A percentile compares a stretch with the other conserved stretches of the same genome.
Evolutionary conservation across 2,888 invertebrate species (phyloP).

Genomic region (Dolichomitus sp.): DNA sequence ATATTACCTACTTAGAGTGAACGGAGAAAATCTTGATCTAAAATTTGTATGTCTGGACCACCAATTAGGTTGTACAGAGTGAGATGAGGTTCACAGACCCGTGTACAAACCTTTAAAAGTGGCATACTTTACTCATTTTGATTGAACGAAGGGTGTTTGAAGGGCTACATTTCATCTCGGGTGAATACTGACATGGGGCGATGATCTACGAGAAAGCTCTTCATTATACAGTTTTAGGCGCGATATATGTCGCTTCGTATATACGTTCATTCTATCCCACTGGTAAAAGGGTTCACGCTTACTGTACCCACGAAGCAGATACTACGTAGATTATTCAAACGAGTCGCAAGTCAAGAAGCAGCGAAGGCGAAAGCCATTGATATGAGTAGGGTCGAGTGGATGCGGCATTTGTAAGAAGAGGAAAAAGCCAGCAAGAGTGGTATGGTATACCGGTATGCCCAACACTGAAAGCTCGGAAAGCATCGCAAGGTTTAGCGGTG

Average conservation of each 20-base stretch:
- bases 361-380: conserved; percentile 81
- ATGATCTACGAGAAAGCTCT: conserved; percentile 5
- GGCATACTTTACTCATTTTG: too few species aligned
- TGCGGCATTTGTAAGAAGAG: conserved; percentile 70
- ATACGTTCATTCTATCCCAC: not conserved
- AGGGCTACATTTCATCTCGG: too few species aligned
- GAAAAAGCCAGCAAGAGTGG: conserved; percentile 51
- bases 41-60: too few species aligned
- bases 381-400: conserved; percentile 84
- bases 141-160: too few species aligned
- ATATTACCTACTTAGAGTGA: too few species aligned
- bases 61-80: too few species aligned
- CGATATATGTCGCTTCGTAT: not conserved
- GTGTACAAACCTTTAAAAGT: too few species aligned
- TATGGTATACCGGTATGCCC: conserved; percentile 5
- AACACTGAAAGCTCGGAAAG: conserved; percentile 24
- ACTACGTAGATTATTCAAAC: conserved; percentile 81
- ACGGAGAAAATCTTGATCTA: too few species aligned
- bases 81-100: too few species aligned
- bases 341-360: conserved; percentile 69
- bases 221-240: conserved; percentile 2
- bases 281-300: conserved; percentile 3
- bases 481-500: conserved; percentile 31
- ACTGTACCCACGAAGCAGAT: conserved; percentile 65
- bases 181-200: not conserved